Evolutionary conservation across 2,888 invertebrate species (phyloP).

Genomic region (Dascillus cervinus): DNA sequence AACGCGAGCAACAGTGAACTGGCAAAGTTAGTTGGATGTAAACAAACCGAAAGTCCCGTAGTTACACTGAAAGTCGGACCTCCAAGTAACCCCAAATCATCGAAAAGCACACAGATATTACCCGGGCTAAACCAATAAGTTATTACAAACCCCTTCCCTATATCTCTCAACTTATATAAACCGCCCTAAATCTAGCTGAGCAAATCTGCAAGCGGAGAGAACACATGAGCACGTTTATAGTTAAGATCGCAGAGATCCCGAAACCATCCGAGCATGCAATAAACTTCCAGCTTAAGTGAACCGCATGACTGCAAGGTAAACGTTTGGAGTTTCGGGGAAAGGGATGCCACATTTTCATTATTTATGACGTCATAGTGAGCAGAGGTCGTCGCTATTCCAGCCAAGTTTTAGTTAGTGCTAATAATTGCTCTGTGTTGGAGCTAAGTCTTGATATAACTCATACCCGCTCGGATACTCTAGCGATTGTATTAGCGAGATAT

Average conservation of each 20-base stretch:
- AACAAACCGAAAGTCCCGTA: too few species aligned
- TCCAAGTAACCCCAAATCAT: conserved; percentile 35
- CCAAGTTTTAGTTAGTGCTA: conserved; percentile 33
- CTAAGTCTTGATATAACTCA: conserved; percentile 28
- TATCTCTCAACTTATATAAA: conserved; percentile 37
- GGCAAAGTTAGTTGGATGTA: too few species aligned
- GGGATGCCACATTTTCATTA: conserved; percentile 31
- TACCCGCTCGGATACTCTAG: conserved; percentile 26
- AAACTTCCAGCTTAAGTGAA: conserved; percentile 42
- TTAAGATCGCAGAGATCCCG: conserved; percentile 35
- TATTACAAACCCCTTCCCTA: conserved; percentile 32
- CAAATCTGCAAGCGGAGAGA: conserved; percentile 37
- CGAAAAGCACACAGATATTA: conserved; percentile 36
- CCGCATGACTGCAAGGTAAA: conserved; percentile 42
- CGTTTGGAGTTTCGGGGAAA: conserved; percentile 26
- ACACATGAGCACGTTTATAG: conserved; percentile 39
- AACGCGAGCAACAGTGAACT: too few species aligned
- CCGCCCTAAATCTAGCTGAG: conserved; percentile 38
- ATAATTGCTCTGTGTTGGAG: conserved; percentile 30
- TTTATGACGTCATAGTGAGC: conserved; percentile 34
- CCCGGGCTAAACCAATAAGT: conserved; percentile 38
- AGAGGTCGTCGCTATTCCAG: conserved; percentile 31
- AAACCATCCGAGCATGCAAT: conserved; percentile 39
- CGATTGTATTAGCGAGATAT: conserved; percentile 30
- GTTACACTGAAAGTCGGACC: too few species aligned